Evolutionary conservation across 2,113 vertebrate species (phyloP).

Genomic region (Turnix velox): DNA sequence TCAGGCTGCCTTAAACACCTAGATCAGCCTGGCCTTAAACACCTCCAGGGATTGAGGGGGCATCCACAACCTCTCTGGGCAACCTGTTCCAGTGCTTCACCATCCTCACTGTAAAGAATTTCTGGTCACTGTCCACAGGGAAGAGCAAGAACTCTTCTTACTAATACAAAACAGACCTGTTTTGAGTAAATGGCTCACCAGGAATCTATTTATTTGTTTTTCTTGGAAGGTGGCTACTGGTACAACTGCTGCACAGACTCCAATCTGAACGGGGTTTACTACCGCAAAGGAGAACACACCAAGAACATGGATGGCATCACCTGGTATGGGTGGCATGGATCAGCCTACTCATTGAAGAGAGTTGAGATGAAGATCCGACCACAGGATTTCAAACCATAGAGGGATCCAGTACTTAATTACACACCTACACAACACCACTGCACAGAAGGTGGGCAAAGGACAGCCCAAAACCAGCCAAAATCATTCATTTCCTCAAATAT

Average conservation of each 20-base stretch:
- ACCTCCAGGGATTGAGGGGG: too few relatives aligned
- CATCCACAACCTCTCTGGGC: too few relatives aligned
- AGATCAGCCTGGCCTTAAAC: too few relatives aligned
- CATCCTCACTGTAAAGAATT: too few relatives aligned
- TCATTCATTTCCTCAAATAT: background rate
- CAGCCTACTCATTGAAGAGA: slow-evolving; percentile 89
- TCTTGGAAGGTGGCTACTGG: slow-evolving; percentile 90
- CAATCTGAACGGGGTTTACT: slow-evolving; percentile 91
- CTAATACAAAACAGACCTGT: background rate
- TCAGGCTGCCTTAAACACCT: too few relatives aligned
- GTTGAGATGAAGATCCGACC: slow-evolving; percentile 97
- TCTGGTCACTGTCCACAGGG: fast-evolving
- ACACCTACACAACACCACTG: background rate
- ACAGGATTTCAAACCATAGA: slow-evolving; percentile 77
- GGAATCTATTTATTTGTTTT: background rate
- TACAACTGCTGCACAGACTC: slow-evolving; percentile 99
- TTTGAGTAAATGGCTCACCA: background rate
- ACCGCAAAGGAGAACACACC: slow-evolving; percentile 85
- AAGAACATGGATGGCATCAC: slow-evolving; percentile 89
- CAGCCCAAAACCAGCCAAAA: background rate
- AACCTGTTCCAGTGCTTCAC: too few relatives aligned
- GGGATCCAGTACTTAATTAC: background rate
- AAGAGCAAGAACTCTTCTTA: background rate
- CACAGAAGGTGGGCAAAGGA: background rate
- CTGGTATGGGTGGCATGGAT: slow-evolving; percentile 95